phyloP scores from a whole-genome alignment of 30 jellyfish, hydroid and myxozoan species.

The Phacellophora camtschatica region DNA sequence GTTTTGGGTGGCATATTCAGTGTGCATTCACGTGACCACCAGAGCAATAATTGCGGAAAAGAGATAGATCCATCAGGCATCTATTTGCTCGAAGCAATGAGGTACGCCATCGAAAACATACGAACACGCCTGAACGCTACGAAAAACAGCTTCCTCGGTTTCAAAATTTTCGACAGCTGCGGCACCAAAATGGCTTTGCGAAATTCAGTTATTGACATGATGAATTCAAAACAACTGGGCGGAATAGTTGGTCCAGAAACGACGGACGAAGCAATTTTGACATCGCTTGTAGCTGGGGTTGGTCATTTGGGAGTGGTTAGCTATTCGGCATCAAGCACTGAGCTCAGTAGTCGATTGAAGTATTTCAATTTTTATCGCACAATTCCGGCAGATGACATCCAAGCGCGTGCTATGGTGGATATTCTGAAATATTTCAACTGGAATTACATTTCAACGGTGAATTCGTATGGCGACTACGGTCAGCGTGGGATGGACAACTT shows the following conservation, averaged over 20 bases:
- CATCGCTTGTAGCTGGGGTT: slow-evolving; percentile 19
- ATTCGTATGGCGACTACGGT: slow-evolving; percentile 31
- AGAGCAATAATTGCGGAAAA: no score
- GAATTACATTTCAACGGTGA: slow-evolving; percentile 36
- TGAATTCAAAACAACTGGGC: no score
- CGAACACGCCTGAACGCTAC: no score
- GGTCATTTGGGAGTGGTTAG: slow-evolving; percentile 1
- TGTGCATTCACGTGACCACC: no score
- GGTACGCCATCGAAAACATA: no score
- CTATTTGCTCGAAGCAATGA: no score
- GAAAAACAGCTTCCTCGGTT: no score
- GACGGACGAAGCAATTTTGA: slow-evolving; percentile 45
- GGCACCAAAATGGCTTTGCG: no score
- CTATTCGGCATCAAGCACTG: slow-evolving; percentile 41
- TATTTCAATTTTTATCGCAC: slow-evolving; percentile 36
- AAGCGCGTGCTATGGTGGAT: slow-evolving; percentile 23
- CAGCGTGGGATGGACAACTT: slow-evolving; percentile 54
- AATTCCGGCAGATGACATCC: slow-evolving; percentile 37
- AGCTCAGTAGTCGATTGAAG: neutral
- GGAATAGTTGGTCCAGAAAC: slow-evolving; percentile 53
- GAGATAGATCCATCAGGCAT: no score
- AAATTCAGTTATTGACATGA: no score
- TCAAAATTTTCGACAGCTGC: no score
- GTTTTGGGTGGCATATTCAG: no score
- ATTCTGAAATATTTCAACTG: slow-evolving; percentile 31